Evolutionary conservation across 2,888 invertebrate species (phyloP).

Genomic region (Hirtodrosophila confusa): DNA sequence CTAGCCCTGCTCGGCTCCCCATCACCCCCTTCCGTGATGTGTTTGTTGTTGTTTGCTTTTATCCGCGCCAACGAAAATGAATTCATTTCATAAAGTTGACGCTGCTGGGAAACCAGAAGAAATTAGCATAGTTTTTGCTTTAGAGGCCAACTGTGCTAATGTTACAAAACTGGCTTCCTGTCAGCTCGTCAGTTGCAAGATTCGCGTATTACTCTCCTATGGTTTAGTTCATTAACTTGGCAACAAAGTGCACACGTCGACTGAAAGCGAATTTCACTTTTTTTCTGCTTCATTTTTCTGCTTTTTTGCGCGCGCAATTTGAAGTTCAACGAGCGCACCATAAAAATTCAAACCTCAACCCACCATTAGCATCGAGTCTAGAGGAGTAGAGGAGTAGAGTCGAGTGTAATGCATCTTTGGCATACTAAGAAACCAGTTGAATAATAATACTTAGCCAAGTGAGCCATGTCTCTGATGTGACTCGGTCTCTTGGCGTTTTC

Average conservation of each 20-base stretch:
- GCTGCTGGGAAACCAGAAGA: slow-evolving; percentile 52
- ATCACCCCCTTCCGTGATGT: slow-evolving; percentile 23
- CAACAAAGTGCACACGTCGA: slow-evolving; percentile 27
- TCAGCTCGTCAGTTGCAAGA: slow-evolving; percentile 23
- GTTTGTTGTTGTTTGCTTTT: slow-evolving; percentile 16
- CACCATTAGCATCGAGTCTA: neutral
- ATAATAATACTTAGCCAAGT: slow-evolving; percentile 65
- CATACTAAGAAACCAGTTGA: slow-evolving; percentile 76
- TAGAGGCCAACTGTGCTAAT: slow-evolving; percentile 63
- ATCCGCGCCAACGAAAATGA: slow-evolving; percentile 50
- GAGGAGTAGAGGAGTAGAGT: neutral
- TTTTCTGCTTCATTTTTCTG: neutral
- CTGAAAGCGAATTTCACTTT: slow-evolving; percentile 75
- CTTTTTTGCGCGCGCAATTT: slow-evolving; percentile 56
- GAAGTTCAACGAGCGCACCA: slow-evolving; percentile 70
- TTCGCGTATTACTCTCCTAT: slow-evolving; percentile 6
- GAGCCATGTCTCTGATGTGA: slow-evolving; percentile 49
- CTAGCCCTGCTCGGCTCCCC: too few species aligned
- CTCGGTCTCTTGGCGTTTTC: slow-evolving; percentile 5
- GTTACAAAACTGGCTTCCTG: slow-evolving; percentile 65
- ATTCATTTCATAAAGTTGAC: slow-evolving; percentile 66
- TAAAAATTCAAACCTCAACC: slow-evolving; percentile 38
- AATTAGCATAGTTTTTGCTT: slow-evolving; percentile 69
- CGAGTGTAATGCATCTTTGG: slow-evolving; percentile 50
- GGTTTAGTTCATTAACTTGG: slow-evolving; percentile 69